Evolutionary conservation across 1,140 invertebrate genomes (phyloP), one percentile per base, ranked within the genome.

Genomic region (Drosophila sproati): DNA sequence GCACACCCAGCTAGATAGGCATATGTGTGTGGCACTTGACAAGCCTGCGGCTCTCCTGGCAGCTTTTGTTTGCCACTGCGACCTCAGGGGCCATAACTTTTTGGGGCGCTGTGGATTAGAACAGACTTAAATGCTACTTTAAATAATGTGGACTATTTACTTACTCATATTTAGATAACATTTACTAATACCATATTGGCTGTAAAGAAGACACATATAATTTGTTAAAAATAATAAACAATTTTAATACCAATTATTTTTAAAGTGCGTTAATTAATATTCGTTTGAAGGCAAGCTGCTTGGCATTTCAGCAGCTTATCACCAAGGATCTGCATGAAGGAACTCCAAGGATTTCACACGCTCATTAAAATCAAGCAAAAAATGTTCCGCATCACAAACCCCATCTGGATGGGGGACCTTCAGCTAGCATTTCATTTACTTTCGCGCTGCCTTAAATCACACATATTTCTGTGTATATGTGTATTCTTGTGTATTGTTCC

Each of bases 321-420:
- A 76, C 77, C 60, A 77, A 77, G 77, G 70, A 52, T 72, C 41
- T 48, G 20, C 20, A 31, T 5, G 3, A 43, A 12, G 47, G 39
- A 39, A 39, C 37, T 56, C 43, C 7, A 75, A 61, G 57, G 52
- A 56, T 45, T 69, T 54, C 55, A 45, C 55, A 54, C 61, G 74
- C 64, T 87, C 81, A 87, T 87, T 87, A 88, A 78, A 78, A 66
- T 31, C 54, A 75, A 37, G 3, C n/a, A 35, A 66, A 64, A 64
- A 56, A n/a, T 59, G 45, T 39, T 10, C 29, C 12, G 7, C 45
- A 28, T 43, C 63, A 61, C 37, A 73, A 73, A 73, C 69, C 79
- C 74, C 59, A 54, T 59, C 35, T 39, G 54, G 12, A 8, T 20
- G 5, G 4, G 56, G 6, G 7, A 39, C 37, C 2, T 32, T 35